Evolutionary conservation across 2,113 vertebrate genomes (phyloP).

Genomic region (Megaceryle torquata): DNA sequence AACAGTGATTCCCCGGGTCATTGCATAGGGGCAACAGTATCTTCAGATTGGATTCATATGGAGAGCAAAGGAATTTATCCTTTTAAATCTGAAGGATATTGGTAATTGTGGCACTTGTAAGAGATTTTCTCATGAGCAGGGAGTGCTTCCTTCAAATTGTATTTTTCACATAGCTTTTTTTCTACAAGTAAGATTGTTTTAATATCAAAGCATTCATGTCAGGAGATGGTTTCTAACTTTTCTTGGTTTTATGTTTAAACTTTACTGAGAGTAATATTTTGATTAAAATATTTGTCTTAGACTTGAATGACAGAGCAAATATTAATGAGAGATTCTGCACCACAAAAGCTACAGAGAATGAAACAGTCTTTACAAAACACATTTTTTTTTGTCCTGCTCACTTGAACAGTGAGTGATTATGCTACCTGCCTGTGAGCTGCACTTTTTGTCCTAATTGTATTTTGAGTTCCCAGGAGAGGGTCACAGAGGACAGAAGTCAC

Average conservation of each 20-base stretch:
- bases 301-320: neutral
- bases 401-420: neutral
- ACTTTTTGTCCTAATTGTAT: neutral
- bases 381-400: neutral
- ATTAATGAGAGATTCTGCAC: neutral
- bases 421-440: neutral
- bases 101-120: neutral
- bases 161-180: neutral
- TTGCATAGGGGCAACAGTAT: neutral
- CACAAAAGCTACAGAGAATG: neutral
- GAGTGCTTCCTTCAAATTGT: neutral
- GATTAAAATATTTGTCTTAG: constrained; percentile 1
- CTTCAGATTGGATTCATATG: neutral
- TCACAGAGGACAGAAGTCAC: neutral
- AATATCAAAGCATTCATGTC: neutral
- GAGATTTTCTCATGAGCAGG: neutral
- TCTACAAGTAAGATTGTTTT: neutral
- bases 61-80: neutral
- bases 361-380: neutral
- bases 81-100: neutral
- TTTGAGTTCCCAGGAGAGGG: neutral
- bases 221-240: neutral
- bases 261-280: neutral
- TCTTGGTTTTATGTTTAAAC: neutral
- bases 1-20: neutral